phyloP scores from a whole-genome alignment of 2,797 vertebrate genomes.

The Anniella stebbinsi region DNA sequence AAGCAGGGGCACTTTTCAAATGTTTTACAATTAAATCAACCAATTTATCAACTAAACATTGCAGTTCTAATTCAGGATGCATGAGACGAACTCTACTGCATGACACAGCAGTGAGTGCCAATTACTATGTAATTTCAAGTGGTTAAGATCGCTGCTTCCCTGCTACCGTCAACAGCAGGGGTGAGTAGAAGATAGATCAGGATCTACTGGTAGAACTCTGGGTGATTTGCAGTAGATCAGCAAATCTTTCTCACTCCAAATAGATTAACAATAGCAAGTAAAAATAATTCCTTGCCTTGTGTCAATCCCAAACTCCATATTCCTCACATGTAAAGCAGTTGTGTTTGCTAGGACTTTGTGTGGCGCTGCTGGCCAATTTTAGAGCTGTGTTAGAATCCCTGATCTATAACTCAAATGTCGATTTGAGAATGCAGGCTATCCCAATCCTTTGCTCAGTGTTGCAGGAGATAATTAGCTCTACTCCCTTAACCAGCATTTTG shows the following conservation, averaged over 20 bases:
- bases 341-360: neutral
- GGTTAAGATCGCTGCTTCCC: neutral
- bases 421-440: neutral
- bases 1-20: neutral
- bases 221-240: neutral
- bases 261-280: neutral
- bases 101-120: neutral
- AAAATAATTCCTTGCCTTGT: neutral
- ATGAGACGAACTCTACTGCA: neutral
- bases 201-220: neutral
- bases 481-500: neutral
- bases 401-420: neutral
- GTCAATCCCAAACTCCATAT: neutral
- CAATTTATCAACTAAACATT: neutral
- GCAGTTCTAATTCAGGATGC: neutral
- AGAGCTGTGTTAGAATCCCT: neutral
- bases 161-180: neutral
- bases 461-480: neutral
- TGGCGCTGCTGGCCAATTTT: neutral
- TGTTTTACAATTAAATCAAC: constrained; percentile 3
- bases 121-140: neutral
- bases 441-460: neutral
- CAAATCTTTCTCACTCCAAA: neutral
- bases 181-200: too few relatives aligned
- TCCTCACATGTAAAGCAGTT: neutral